These are phyloP conservation scores for Creontiades dilutus DNA, from an alignment of 2,888 invertebrate species.

Conservation along the genomic window DNA sequence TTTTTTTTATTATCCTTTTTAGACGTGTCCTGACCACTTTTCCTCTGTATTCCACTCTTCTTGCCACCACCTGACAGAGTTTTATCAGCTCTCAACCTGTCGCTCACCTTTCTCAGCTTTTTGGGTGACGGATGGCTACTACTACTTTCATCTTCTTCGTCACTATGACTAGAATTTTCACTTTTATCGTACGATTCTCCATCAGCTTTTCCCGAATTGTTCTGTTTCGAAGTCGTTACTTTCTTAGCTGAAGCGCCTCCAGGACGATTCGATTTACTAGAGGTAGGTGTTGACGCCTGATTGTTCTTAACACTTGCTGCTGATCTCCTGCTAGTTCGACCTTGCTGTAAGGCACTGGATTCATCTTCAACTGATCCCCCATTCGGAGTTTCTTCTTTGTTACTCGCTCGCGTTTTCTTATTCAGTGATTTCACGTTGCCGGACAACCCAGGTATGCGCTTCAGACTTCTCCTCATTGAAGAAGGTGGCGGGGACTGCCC, in stretches of 20 bases:
- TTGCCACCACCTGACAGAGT: not conserved
- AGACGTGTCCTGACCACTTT: not conserved
- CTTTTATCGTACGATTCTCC: conserved; percentile 47
- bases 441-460: conserved; percentile 3
- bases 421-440: not conserved
- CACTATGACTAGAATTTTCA: conserved; percentile 60
- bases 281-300: not conserved
- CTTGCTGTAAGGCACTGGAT: not conserved
- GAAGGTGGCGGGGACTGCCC: not conserved
- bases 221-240: not conserved
- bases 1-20: conserved; percentile 41
- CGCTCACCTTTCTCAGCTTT: conserved; percentile 29
- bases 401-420: conserved; percentile 3
- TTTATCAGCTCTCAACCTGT: not conserved
- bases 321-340: not conserved
- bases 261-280: not conserved
- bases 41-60: not conserved
- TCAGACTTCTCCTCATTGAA: not conserved
- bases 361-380: conserved; percentile 1
- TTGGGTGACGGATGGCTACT: conserved; percentile 34
- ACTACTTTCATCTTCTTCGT: conserved; percentile 53
- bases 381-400: conserved; percentile 4
- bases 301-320: conserved; percentile 1
- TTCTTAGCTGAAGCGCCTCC: not conserved
- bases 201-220: conserved; percentile 35